These are phyloP conservation scores for Zaprionus taronus DNA, from an alignment of 1,140 invertebrate species.

Conservation along the genomic window DNA sequence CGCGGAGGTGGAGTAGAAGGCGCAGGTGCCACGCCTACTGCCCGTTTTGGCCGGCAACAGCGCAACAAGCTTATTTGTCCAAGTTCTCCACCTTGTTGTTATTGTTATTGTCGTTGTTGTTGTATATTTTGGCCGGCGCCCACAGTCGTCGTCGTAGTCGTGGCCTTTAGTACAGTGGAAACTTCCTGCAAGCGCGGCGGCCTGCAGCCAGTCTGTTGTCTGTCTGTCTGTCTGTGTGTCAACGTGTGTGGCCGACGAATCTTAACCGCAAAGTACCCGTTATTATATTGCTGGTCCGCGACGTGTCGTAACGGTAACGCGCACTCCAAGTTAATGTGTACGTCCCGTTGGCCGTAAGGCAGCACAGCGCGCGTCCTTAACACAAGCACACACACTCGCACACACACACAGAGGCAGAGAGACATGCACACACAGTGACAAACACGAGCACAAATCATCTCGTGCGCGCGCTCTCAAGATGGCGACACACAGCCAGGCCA, in stretches of 20 bases:
- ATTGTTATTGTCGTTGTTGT: slow-evolving; percentile 44
- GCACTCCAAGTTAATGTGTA: slow-evolving; percentile 78
- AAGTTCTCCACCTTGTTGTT: slow-evolving; percentile 41
- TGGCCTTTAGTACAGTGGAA: slow-evolving; percentile 35
- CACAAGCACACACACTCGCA: slow-evolving; percentile 20
- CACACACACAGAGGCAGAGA: background rate
- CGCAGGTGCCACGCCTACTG: slow-evolving; percentile 61
- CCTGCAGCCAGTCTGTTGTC: slow-evolving; percentile 12
- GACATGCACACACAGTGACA: slow-evolving; percentile 1
- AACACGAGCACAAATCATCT: slow-evolving; percentile 41
- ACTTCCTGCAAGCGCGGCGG: slow-evolving; percentile 13
- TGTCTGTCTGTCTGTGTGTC: slow-evolving; percentile 42
- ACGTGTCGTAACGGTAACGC: slow-evolving; percentile 80
- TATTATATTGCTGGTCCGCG: slow-evolving; percentile 77
- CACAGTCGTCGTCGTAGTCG: slow-evolving; percentile 2
- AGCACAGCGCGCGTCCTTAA: slow-evolving; percentile 56
- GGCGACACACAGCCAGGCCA: slow-evolving; percentile 44
- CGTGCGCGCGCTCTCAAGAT: slow-evolving; percentile 67
- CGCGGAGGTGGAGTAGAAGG: background rate
- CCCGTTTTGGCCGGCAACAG: slow-evolving; percentile 10
- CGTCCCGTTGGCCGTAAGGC: slow-evolving; percentile 38
- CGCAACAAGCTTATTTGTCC: slow-evolving; percentile 71
- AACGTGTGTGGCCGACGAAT: slow-evolving; percentile 74
- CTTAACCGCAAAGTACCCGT: slow-evolving; percentile 73
- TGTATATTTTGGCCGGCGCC: slow-evolving; percentile 28